Base-by-base conservation (phyloP, 2,113 vertebrate species). In the Rostratula benghalensis region DNA sequence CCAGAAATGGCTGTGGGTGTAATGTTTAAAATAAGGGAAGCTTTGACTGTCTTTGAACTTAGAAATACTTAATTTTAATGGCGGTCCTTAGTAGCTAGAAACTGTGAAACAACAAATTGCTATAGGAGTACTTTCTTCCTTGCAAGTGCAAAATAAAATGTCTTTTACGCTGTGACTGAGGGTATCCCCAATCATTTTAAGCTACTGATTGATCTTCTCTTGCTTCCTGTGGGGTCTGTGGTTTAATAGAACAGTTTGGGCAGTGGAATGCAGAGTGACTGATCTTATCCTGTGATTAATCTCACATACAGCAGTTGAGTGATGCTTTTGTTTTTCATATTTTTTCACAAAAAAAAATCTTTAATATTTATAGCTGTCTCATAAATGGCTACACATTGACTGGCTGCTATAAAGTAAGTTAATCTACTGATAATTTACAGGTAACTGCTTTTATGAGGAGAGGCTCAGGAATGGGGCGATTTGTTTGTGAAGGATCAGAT, bases 241-340 rank as follows among this genome's bases (percentile, higher is more conserved):
- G 53, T 85, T 71, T 81, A 91, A 91, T 70, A 61, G 56, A 88
- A 79, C 59, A 35, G 63, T 93, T 87, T 89, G 50, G 83, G 56
- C 33, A 69, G 48, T n/a, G 41, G 33, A 81, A 91, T 84, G 50
- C 37, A 53, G 68, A 63, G 22, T 2, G 3, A 92, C 63, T 91
- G 75, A 51, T 89, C 88, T 80, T 83, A 85, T 79, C 83, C 43
- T 91, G 57, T 81, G 60, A 69, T 94, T 86, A 88, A 91, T 92
- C 56, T 95, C 51, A 71, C 68, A 10, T 51, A 22, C 78, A 78
- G 56, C 57, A 79, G 37, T 28, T 64, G 53, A 94, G 53, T 39
- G 27, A 79, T 57, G 50, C 10, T 73, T 83, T 85, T 67, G 46
- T 7, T 12, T 41, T 68, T 35, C 8, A 14, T 78, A 15, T 78